Evolutionary conservation across 2,113 vertebrate species (phyloP), one percentile per base, ranked within the genome.

Genomic region (Sminthopsis crassicaudata): DNA sequence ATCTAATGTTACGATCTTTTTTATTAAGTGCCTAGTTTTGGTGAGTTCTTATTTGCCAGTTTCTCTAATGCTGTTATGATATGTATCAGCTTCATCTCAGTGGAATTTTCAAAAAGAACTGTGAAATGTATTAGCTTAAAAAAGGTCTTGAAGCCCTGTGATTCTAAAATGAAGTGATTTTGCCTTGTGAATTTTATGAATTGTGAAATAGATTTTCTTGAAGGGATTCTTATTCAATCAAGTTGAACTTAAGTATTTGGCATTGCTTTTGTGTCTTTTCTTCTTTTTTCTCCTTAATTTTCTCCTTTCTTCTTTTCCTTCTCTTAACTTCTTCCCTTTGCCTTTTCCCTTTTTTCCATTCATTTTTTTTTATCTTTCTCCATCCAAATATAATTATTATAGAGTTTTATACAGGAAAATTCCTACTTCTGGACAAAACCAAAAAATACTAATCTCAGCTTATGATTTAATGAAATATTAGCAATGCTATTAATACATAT

Each of bases 151-250:
- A 12, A 92, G 27, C 94, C 84, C 1, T 19, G 53, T 11, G 42
- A 51, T 90, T 53, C 54, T 50, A 89, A n/a, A 14, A 3, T 53
- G 8, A 93, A 91, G 57, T n/a, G 26, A 42, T 6, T 23, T 96
- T 97, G 76, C 12, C 24, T 90, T 25, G 26, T 25, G 26, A 90
- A 90, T 24, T 25, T 76, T 96, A 23, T 91, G 23, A 96, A 91
- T 54, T 94, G 55, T 36, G 46, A 26, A 93, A 95, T 53, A 16
- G 23, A 76, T 2, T 96, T 95, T 90, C 55, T 97, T 90, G 91
- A 84, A 26, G 12, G 48, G 50, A 53, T 95, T 55, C 2, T 93
- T 54, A 51, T 90, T 26, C 91, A 93, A 3, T 53, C 9, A 0
- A 8, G 12, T 55, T 36, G 91, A 60, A 48, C 0, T 97, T 42